Percentiles rank a stretch among this genome's conserved stretches.
These are phyloP conservation scores for Gephyroberyx darwinii DNA, from an alignment of 2,797 vertebrate species.

Conservation along the genomic window DNA sequence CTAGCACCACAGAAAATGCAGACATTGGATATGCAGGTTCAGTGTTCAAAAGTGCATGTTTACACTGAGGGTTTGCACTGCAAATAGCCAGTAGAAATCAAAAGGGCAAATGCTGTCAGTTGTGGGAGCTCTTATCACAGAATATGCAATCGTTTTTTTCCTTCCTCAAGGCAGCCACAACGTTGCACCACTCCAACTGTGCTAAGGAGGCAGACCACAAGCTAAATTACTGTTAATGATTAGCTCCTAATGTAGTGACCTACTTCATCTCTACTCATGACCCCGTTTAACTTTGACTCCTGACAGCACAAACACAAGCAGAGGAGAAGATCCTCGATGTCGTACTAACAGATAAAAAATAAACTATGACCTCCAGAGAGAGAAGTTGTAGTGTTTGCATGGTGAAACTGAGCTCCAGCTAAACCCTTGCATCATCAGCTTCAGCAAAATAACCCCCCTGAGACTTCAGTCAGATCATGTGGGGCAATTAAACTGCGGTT, in stretches of 20 bases:
- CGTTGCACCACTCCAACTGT: neutral
- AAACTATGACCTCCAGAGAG: neutral
- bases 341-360: conserved; percentile 20
- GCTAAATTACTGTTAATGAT: conserved; percentile 62
- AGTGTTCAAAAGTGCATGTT: conserved; percentile 68
- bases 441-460: too few species aligned
- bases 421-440: neutral
- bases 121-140: conserved; percentile 48
- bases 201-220: neutral
- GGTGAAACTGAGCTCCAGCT: neutral
- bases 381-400: conserved; percentile 1
- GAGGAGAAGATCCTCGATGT: conserved; percentile 4
- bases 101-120: conserved; percentile 57
- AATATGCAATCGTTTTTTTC: conserved; percentile 5
- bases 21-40: neutral
- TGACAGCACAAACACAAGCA: neutral
- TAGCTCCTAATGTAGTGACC: conserved; percentile 52
- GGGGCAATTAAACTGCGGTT: neutral
- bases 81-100: conserved; percentile 58
- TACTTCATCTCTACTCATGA: conserved; percentile 42
- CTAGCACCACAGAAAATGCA: neutral
- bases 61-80: conserved; percentile 53
- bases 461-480: neutral
- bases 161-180: conserved; percentile 15
- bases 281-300: conserved; percentile 11